phyloP scores from a whole-genome alignment of 2,113 vertebrate genomes.

The western clawed frog (Xenopus tropicalis) region DNA sequence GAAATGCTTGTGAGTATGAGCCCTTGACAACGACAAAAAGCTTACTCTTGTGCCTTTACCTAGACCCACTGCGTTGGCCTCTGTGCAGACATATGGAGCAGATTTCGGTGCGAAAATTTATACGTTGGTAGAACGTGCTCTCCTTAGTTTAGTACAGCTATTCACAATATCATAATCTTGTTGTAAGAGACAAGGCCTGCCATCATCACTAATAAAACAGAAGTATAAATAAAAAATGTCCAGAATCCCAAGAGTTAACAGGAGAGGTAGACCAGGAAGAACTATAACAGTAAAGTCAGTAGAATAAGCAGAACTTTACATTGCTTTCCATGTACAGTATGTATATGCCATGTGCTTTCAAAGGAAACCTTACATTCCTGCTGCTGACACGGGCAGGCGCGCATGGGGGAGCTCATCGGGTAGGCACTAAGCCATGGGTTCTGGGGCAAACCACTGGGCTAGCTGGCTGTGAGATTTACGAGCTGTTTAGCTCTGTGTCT shows the following conservation, averaged over 20 bases:
- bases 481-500: slow-evolving; percentile 7
- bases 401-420: neutral
- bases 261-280: no score
- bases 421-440: neutral
- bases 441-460: slow-evolving; percentile 5
- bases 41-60: no score
- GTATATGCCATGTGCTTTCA: neutral
- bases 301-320: neutral
- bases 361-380: neutral
- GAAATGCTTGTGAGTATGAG: no score
- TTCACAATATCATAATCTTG: no score
- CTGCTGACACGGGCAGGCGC: neutral
- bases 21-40: no score
- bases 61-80: no score
- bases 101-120: no score
- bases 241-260: no score
- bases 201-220: neutral
- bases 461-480: slow-evolving; percentile 22
- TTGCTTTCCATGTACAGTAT: neutral
- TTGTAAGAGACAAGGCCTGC: neutral
- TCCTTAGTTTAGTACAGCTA: no score
- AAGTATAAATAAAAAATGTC: neutral
- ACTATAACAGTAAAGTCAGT: neutral
- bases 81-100: no score
- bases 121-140: no score